Conservation (phyloP, 2,113 vertebrate species). For the Podiceps cristatus region DNA sequence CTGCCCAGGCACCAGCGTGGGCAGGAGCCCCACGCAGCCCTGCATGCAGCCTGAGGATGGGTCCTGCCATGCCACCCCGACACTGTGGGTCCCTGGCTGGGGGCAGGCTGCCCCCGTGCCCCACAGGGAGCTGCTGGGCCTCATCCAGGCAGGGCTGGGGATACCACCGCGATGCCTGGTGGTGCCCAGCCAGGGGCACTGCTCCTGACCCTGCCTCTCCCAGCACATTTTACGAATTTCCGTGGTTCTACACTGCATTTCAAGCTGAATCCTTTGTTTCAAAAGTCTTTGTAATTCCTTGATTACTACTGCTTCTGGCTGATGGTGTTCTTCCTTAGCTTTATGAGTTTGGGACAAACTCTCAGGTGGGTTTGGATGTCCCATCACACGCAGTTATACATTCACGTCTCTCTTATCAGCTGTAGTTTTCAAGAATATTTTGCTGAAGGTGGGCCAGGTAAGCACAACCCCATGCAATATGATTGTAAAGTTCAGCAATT, state of each 20-base stretch:
- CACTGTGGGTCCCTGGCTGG: too few species aligned
- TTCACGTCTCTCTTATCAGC: not conserved
- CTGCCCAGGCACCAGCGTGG: not conserved
- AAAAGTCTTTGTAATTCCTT: not conserved
- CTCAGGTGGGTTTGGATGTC: not conserved
- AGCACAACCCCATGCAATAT: not conserved
- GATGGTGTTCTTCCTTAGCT: not conserved
- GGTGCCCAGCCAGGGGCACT: not conserved
- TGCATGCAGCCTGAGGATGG: fast-evolving
- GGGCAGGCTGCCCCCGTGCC: not conserved
- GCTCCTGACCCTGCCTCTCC: not conserved
- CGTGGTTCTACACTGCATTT: not conserved
- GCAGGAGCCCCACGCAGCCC: too few species aligned
- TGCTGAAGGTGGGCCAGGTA: not conserved
- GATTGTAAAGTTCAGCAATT: not conserved
- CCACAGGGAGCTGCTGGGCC: too few species aligned
- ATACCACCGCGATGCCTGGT: fast-evolving
- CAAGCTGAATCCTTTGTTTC: not conserved
- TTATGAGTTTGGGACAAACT: not conserved
- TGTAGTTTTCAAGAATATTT: not conserved
- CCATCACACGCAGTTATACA: too few species aligned
- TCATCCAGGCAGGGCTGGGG: not conserved
- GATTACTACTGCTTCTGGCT: not conserved
- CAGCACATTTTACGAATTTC: not conserved
- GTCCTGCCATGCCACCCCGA: not conserved